Conservation (phyloP, 2,888 invertebrate species). For the Heteropelma amictum region DNA sequence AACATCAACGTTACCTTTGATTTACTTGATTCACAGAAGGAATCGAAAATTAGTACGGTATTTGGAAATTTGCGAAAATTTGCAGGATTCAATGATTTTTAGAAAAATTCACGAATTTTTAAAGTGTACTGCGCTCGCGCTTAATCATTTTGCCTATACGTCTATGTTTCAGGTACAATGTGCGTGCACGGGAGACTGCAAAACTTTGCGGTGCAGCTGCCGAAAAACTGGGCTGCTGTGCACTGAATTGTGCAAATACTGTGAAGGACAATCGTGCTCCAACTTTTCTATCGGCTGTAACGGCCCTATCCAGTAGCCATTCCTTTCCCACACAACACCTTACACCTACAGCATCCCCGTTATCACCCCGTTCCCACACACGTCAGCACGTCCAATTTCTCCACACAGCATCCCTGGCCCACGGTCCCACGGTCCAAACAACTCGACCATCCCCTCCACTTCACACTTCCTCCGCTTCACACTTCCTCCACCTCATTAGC, state of each 20-base stretch:
- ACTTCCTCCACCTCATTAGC: too few relatives aligned
- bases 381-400: too few relatives aligned
- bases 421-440: too few relatives aligned
- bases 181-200: slow-evolving; percentile 1
- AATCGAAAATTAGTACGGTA: not conserved
- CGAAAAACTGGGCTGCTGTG: not conserved
- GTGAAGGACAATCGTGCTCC: not conserved
- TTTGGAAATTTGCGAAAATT: not conserved
- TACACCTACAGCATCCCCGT: too few relatives aligned
- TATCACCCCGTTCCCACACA: too few relatives aligned
- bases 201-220: not conserved
- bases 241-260: not conserved
- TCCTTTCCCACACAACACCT: too few relatives aligned
- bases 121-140: not conserved
- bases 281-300: not conserved
- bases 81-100: not conserved
- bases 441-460: too few relatives aligned
- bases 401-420: too few relatives aligned
- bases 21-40: not conserved
- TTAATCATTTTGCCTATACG: not conserved
- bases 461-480: too few relatives aligned
- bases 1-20: not conserved
- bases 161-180: not conserved
- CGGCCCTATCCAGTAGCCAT: too few relatives aligned
- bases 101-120: not conserved